Base-by-base conservation (phyloP, 2,888 invertebrate genomes). In the Gari tellinella region DNA sequence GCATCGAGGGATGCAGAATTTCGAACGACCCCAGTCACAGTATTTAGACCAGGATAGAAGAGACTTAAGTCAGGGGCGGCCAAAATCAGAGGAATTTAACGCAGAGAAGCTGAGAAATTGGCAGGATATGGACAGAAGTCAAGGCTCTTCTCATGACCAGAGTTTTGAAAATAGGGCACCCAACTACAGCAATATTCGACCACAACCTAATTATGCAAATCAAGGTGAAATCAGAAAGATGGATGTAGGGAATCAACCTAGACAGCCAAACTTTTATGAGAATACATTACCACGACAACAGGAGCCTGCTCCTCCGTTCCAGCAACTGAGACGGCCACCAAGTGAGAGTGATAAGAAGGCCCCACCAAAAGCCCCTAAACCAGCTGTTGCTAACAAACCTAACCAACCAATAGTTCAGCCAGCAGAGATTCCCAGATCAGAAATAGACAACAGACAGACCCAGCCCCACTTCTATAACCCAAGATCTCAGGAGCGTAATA, bases 211-310 rank as follows among this genome's bases (percentile, higher is more conserved):
- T 38, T 84, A 84, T 75, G 82, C 81, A 19, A 86, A 87, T 56
- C 83, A 86, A 57, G 82, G 82, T 37, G 91, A 91, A 73, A 84
- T 89, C 19, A 82, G 90, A 25, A 86, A 90, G 45, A 85, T 90
- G 62, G 89, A 89, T 61, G 88, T 89, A 17, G 80, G 81, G 21
- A 85, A 84, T 69, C 82, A 86, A 46, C 67, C 81, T 21, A 68
- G 81, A 31, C 88, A 88, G 73, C 86, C 83, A n/a, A 81, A 86
- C 56, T 88, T 88, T 66, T 90, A 89, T 68, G 87, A 89, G 75
- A 89, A 89, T 75, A 86, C 90, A 15, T 65, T 72, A 17, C 84
- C 87, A 5, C 68, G 84, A 37, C 80, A 78, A 49, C 85, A 84
- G 40, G 89, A 88, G 41, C 75, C 82, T 2, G 67, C 77, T 5